Base-by-base conservation (phyloP, 2,888 invertebrate genomes). In the Copidosoma aretas region DNA sequence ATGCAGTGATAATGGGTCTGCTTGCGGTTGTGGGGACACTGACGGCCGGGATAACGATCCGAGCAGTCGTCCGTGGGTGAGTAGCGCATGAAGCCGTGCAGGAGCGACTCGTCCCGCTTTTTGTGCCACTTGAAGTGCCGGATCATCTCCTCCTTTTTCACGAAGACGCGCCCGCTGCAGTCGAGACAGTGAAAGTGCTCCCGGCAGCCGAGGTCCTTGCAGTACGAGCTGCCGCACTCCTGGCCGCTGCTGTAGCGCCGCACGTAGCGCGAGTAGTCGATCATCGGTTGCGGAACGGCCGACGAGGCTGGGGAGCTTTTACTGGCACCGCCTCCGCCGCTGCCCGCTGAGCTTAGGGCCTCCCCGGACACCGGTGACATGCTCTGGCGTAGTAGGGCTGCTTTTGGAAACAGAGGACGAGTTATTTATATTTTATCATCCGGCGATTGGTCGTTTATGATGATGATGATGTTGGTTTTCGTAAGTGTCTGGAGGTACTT, bases 61-160 rank as follows among this genome's bases (percentile, higher is more conserved):
- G 93, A 90, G 83, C 98, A 98, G 84, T 97, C 97, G 83, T 98
- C 98, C 73, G 94, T 88, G 0, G 98, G 96, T 64, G 96, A 96
- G 84, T 97, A 98, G 64, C 96, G 87, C 87, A 96, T 93, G 85
- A 96, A 96, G 19, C 98, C 98, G 80, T 98, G 94, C 74, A 96
- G 95, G 46, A 98, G 86, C 10, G 96, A 96, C 83, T 98, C 98
- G 80, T 97, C 97, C 1, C 98, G 90, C 85, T 98, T 98, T 86
- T 97, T 97, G 86, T 98, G 98, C 98, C 98, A 98, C 87, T 98
- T 98, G 82, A 97, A 95, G 84, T 98, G 98, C 53, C 98, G 90
- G 74, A 98, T 97, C 93, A 98, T 98, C 83, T 98, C 98, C 84
- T 98, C 98, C 82, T 98, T 97, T 85, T 98, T 97, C 79, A 95